Evolutionary conservation across 2,797 vertebrate species (phyloP).

Genomic region (Centropyge bicolor): DNA sequence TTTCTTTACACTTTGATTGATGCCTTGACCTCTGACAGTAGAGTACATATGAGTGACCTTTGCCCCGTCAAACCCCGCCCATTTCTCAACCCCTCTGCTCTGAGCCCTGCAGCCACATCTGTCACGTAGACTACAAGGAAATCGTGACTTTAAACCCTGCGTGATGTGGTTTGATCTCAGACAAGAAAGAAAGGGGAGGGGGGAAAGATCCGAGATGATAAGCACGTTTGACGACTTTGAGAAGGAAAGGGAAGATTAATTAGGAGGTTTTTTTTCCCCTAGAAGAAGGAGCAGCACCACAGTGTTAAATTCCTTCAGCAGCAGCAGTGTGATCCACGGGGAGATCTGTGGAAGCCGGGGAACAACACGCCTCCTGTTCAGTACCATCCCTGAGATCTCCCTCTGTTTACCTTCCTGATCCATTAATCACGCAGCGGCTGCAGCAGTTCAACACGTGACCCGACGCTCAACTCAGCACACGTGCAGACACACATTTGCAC

Average conservation of each 20-base stretch:
- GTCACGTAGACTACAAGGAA: neutral
- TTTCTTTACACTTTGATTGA: slow-evolving; percentile 25
- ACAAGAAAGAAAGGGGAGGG: neutral
- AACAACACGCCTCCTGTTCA: slow-evolving; percentile 53
- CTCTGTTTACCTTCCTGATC: slow-evolving; percentile 53
- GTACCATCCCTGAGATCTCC: slow-evolving; percentile 28
- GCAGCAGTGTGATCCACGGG: slow-evolving; percentile 28
- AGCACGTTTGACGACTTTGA: slow-evolving; percentile 21
- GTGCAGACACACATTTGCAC: neutral
- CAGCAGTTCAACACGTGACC: slow-evolving; percentile 39
- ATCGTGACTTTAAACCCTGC: neutral
- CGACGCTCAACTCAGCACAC: slow-evolving; percentile 31
- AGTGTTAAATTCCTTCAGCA: slow-evolving; percentile 59
- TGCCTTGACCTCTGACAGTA: neutral
- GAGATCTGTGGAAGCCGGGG: slow-evolving; percentile 19
- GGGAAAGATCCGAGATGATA: neutral
- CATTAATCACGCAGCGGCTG: slow-evolving; percentile 60
- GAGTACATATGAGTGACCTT: neutral
- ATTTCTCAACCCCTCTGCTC: neutral
- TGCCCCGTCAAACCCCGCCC: neutral
- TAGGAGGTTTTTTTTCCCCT: neutral
- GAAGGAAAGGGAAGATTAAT: neutral
- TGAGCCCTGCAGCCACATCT: slow-evolving; percentile 6
- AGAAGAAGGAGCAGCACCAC: slow-evolving; percentile 36
- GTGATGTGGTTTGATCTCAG: slow-evolving; percentile 5